Conservation (phyloP, 2,797 vertebrate species). For the Pseudopleuronectes americanus region DNA sequence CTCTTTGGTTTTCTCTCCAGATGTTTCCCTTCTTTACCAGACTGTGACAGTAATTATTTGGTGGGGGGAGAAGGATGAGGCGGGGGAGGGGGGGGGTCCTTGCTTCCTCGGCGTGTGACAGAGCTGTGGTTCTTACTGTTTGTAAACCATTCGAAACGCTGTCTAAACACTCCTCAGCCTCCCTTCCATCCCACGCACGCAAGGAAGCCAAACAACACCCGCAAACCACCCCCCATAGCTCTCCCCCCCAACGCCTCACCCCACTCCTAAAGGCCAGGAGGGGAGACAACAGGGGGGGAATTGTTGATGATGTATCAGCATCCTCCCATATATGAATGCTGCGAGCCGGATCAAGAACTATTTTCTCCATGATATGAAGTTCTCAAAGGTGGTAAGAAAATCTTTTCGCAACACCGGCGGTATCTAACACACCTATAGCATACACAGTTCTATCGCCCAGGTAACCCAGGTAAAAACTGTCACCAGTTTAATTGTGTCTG, state of each 20-base stretch:
- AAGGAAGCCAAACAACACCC: constrained; percentile 60
- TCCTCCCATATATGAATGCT: constrained; percentile 35
- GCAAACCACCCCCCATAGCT: constrained; percentile 43
- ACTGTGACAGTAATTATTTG: constrained; percentile 18
- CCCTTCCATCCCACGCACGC: constrained; percentile 65
- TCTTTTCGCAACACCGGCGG: not conserved
- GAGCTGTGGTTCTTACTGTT: constrained; percentile 75
- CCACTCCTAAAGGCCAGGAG: constrained; percentile 9
- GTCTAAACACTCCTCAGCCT: constrained; percentile 82
- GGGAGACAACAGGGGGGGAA: constrained; percentile 22
- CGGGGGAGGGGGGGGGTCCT: constrained; percentile 17
- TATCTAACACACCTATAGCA: no score
- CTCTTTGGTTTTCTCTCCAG: constrained; percentile 52
- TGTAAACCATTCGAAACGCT: constrained; percentile 83
- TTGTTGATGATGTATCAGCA: constrained; percentile 56
- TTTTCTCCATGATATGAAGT: constrained; percentile 18
- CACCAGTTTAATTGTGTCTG: not conserved
- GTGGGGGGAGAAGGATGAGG: constrained; percentile 5
- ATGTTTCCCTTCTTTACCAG: constrained; percentile 74
- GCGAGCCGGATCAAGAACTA: constrained; percentile 35
- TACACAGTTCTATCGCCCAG: not conserved
- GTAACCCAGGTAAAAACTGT: not conserved
- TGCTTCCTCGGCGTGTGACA: constrained; percentile 67
- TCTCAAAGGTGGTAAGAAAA: not conserved
- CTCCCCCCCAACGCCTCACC: not conserved